A percentile compares a stretch with the other conserved stretches of the same genome.
Conservation (phyloP, 2,113 vertebrate genomes). For the Cryptotis parvus region DNA sequence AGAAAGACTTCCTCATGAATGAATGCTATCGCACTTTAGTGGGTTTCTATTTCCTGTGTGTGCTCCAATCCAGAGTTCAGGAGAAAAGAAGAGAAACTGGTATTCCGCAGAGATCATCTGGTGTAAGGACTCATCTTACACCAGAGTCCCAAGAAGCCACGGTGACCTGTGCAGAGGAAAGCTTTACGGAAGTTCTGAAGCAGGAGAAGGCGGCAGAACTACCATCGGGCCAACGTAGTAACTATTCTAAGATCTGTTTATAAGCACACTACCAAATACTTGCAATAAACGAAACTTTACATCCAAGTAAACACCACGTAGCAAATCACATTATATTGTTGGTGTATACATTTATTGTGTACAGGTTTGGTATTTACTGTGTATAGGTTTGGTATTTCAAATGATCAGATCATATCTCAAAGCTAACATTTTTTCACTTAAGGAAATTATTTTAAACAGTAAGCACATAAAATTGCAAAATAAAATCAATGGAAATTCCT, state of each 20-base stretch:
- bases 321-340: not conserved
- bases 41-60: not conserved
- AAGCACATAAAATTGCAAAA: too few relatives aligned
- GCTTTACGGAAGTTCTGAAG: not conserved
- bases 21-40: conserved; percentile 6
- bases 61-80: not conserved
- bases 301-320: not conserved
- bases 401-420: too few relatives aligned
- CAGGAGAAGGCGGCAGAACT: conserved; percentile 19
- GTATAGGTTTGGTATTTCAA: conserved; percentile 29
- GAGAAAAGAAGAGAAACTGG: not conserved
- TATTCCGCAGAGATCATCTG: not conserved
- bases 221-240: not conserved
- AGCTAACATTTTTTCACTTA: too few relatives aligned
- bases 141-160: not conserved
- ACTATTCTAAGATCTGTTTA: too few relatives aligned
- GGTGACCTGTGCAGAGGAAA: not conserved
- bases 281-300: not conserved
- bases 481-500: too few relatives aligned
- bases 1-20: not conserved
- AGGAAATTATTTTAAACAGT: too few relatives aligned
- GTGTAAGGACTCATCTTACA: too few relatives aligned
- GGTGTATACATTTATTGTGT: not conserved
- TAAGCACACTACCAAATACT: conserved; percentile 33
- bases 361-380: not conserved